Evolutionary conservation across 2,888 invertebrate genomes (phyloP), one percentile per base, ranked within the genome.

Genomic region (Linnaemya tessellans): DNA sequence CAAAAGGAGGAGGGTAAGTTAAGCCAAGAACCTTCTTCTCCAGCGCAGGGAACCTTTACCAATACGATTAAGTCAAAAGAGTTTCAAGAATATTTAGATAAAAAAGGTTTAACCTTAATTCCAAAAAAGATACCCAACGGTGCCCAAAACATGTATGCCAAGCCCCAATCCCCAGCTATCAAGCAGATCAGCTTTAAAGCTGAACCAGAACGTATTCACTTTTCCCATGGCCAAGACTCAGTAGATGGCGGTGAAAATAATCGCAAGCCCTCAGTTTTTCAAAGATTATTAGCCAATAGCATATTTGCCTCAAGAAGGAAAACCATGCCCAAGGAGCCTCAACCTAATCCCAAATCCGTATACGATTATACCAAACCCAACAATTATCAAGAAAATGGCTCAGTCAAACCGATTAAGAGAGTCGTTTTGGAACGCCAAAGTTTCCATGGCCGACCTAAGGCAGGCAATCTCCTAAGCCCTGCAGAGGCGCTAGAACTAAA

Each of bases 11-110:
- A 80, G 18, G 75, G 54, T 4, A 75, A 54, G 41, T 7, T 65
- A n/a, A 80, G 79, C 71, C 70, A 79, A 15, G 82, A 85, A 51
- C 78, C 84, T 0, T 70, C 82, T 3, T 82, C 85, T 13, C 78
- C 86, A 20, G 65, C 75, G 5, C 87, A 88, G 49, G 88, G 89
- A 54, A 90, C 90, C 0, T 91, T 92, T 58, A 92, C 93, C 43
- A 92, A 92, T 80, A 93, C 92, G 8, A 92, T 93, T 2, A 92
- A 90, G 64, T 92, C 92, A 8, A 90, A 90, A 64, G 92, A 92
- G 81, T 93, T 93, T 80, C 90, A 91, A 79, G 91, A 92, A n/a
- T 93, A 90, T 84, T 87, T 93, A 41, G 90, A 90, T 11, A 90
- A 90, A 83, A 93, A 92, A 74, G 93, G 93, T 0, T 87, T 93